Evolutionary conservation across 2,113 vertebrate species (phyloP), one percentile per base, ranked within the genome.

Genomic region (Jacana jacana): DNA sequence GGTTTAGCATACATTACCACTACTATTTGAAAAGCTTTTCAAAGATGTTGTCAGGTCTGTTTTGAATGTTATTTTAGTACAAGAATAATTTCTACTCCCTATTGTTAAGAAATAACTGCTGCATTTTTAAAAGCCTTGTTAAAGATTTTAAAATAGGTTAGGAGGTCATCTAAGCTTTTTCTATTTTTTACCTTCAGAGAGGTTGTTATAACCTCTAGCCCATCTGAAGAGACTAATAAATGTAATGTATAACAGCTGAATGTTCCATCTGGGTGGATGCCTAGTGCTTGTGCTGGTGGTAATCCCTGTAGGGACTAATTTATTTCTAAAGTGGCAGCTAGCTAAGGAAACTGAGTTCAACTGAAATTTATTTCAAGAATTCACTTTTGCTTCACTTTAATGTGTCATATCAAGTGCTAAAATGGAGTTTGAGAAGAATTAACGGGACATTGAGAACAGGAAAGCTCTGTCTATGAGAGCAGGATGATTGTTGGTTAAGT

Each of bases 201-300:
- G 52, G 85, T 68, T 97, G 88, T 85, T 92, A 73, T 95, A 97
- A 95, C 27, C 40, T 86, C 89, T 96, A 95, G 94, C 90, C 81
- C 69, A 89, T 23, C 28, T 94, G 64, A 60, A 90, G 92, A 69
- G 81, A 93, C 64, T 85, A 73, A 91, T 48, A 51, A 96, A 96
- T 97, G 95, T 87, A 54, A 95, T 97, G 40, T 37, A 4, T 58
- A 89, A 86, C 63, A 73, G 49, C 75, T 95, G 58, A 97, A 89
- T 91, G 75, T 39, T 46, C n/a, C 3, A 0, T 22, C 72, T 88
- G 79, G 87, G 81, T n/a, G 72, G 82, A 37, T 86, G 86, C 40
- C 58, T 93, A 51, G 49, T 94, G 60, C 58, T 91, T 18, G 1
- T 82, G 76, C 86, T 91, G 60, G 42, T 78, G 81, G 85, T 86